Evolutionary conservation across 1,140 invertebrate genomes (phyloP).

Genomic region (Bombus balteatus): DNA sequence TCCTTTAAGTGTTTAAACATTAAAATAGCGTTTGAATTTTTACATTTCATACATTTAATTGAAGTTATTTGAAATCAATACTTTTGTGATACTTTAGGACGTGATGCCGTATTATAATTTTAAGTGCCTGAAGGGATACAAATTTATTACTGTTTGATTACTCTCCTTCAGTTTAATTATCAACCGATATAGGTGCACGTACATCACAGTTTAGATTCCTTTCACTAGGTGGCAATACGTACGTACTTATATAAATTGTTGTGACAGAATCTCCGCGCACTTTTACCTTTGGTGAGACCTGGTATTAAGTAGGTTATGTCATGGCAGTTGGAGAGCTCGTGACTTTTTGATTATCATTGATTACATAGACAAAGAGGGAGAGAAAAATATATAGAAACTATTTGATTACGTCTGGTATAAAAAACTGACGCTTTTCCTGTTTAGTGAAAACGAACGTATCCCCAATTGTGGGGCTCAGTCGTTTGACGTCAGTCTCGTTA

Average conservation of each 20-base stretch:
- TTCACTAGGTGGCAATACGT: background rate
- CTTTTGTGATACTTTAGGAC: no score
- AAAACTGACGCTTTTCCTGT: slow-evolving; percentile 2
- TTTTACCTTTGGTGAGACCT: slow-evolving; percentile 1
- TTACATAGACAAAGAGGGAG: background rate
- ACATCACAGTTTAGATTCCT: background rate
- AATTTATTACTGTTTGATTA: no score
- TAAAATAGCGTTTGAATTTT: no score
- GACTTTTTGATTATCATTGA: slow-evolving; percentile 3
- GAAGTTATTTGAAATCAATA: no score
- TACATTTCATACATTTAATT: no score
- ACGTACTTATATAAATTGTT: background rate
- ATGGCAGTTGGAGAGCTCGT: background rate
- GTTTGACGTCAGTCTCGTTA: slow-evolving; percentile 37
- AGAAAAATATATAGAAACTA: background rate
- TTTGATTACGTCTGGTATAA: background rate
- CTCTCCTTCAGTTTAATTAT: background rate
- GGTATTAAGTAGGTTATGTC: background rate
- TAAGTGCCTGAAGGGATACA: no score
- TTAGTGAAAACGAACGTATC: background rate
- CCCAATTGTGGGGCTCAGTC: background rate
- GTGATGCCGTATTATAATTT: no score
- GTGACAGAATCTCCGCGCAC: background rate
- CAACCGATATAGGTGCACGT: no score
- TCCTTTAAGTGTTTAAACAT: no score